Conservation (phyloP, 2,797 vertebrate genomes). For the Pipistrellus pygmaeus region DNA sequence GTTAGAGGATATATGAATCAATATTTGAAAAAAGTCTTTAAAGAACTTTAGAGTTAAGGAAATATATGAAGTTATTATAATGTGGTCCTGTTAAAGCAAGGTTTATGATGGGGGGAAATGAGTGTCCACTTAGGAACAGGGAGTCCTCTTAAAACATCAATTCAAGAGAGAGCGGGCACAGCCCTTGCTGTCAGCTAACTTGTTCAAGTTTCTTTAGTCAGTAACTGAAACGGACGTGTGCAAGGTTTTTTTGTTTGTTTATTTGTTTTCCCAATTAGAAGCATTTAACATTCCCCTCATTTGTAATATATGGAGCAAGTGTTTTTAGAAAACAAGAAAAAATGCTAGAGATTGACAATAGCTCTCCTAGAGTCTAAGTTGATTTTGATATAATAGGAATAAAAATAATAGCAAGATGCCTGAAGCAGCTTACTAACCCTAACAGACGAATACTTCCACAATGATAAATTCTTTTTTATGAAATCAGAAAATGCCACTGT, state of each 20-base stretch:
- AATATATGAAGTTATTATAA: not conserved
- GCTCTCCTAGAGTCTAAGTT: conserved; percentile 6
- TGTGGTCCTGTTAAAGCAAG: not conserved
- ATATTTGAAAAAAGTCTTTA: conserved; percentile 18
- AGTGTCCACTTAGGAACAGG: not conserved
- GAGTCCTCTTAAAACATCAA: conserved; percentile 64
- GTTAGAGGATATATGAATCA: conserved; percentile 15
- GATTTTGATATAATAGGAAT: not conserved
- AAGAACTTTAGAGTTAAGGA: not conserved
- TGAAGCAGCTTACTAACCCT: not conserved
- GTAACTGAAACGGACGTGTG: not conserved
- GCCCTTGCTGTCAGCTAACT: conserved; percentile 78
- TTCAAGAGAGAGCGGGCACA: conserved; percentile 67
- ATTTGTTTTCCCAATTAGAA: not conserved
- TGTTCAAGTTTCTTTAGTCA: conserved; percentile 63
- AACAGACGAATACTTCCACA: not conserved
- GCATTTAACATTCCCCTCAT: not conserved
- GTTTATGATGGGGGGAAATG: not conserved
- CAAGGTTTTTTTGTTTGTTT: not conserved
- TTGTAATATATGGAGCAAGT: not conserved
- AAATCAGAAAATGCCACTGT: not conserved
- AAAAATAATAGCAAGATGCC: not conserved
- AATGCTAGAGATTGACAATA: not conserved
- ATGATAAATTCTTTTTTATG: not conserved
- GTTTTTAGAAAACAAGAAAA: conserved; percentile 9